phyloP scores from a whole-genome alignment of 2,113 vertebrate species.

The Trematocara stigmaticum region DNA sequence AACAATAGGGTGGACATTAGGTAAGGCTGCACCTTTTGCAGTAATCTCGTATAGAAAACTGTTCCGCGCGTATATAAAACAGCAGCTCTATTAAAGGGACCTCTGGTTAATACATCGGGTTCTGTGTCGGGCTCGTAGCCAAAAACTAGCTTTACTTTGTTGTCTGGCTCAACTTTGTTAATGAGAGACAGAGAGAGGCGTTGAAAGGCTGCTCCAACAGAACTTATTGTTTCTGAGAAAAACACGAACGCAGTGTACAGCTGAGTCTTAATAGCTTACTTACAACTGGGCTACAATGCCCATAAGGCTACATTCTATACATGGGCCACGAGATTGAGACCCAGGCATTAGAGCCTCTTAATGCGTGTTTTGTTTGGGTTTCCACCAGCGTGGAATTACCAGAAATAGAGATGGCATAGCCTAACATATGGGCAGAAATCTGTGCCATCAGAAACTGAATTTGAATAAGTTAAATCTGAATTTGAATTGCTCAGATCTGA shows the following conservation, averaged over 20 bases:
- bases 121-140: fast-evolving
- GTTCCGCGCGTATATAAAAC: neutral
- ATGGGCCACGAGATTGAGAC: neutral
- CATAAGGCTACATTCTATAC: neutral
- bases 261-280: neutral
- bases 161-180: neutral
- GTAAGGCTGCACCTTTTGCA: neutral
- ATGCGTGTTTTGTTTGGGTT: neutral
- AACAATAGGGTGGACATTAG: neutral
- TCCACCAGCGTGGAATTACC: fast-evolving
- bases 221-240: neutral
- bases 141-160: neutral
- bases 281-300: neutral
- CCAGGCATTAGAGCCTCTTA: neutral
- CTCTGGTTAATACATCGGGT: neutral
- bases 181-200: fast-evolving
- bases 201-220: neutral
- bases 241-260: neutral
- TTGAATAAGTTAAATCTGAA: no score
- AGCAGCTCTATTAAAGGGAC: neutral
- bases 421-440: fast-evolving
- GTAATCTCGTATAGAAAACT: neutral
- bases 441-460: no score
- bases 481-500: no score
- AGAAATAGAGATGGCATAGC: neutral